These are phyloP conservation scores for Erannis defoliaria DNA, from an alignment of 2,888 invertebrate species.

Conservation along the genomic window DNA sequence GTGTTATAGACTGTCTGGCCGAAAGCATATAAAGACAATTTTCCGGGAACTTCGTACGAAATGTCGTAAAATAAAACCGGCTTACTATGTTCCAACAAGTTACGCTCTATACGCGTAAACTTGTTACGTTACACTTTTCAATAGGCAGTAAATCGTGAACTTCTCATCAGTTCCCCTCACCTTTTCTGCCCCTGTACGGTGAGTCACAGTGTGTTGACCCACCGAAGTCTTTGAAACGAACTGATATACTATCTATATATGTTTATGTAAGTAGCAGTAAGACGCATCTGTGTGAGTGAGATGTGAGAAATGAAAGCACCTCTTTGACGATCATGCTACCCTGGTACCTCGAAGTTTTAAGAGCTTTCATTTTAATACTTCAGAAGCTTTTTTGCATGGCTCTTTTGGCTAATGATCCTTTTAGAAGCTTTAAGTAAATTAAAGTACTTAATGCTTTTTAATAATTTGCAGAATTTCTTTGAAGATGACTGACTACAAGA, in stretches of 20 bases:
- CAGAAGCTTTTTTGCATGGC: neutral
- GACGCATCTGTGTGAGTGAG: slow-evolving; percentile 45
- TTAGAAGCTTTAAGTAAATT: neutral
- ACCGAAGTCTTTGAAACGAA: slow-evolving; percentile 43
- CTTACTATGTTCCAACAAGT: neutral
- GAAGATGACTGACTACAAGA: too few species aligned
- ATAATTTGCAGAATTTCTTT: too few species aligned
- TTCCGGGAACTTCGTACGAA: neutral
- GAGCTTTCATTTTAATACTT: slow-evolving; percentile 41
- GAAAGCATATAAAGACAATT: neutral
- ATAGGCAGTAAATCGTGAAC: slow-evolving; percentile 39
- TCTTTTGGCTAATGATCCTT: slow-evolving; percentile 18
- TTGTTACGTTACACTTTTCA: slow-evolving; percentile 23
- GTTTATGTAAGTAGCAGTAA: slow-evolving; percentile 42
- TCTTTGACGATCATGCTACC: slow-evolving; percentile 42
- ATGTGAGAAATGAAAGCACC: slow-evolving; percentile 43
- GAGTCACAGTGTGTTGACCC: slow-evolving; percentile 77
- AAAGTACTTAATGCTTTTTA: neutral
- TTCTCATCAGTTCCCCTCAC: slow-evolving; percentile 54
- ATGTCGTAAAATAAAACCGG: neutral
- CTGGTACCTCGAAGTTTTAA: slow-evolving; percentile 43
- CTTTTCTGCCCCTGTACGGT: slow-evolving; percentile 48
- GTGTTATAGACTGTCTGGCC: too few species aligned
- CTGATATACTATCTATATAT: slow-evolving; percentile 41
- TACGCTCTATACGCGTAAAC: slow-evolving; percentile 18